These are phyloP conservation scores for Prolemur simus DNA, from an alignment of 2,113 vertebrate species.

Conservation along the genomic window DNA sequence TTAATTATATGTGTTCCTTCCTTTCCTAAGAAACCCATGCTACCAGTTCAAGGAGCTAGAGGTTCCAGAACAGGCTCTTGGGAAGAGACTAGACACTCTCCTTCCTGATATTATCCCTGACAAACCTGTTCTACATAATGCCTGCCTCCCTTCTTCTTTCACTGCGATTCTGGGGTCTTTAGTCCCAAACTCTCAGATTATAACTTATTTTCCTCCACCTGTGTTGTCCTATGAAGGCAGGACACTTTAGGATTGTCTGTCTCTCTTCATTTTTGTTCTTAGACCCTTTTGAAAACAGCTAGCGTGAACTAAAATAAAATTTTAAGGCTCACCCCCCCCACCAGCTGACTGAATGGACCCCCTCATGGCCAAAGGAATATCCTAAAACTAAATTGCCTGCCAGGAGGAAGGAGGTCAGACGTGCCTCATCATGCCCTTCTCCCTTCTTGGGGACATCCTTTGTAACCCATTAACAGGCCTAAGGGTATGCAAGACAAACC, in stretches of 20 bases:
- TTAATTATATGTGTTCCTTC: not conserved
- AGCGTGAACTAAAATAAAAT: no score
- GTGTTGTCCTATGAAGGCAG: not conserved
- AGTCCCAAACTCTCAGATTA: not conserved
- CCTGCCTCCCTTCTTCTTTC: not conserved
- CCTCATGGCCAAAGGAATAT: no score
- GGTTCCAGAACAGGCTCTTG: not conserved
- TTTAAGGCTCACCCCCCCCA: no score
- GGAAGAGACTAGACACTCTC: not conserved
- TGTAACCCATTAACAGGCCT: no score
- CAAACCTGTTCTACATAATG: rapidly evolving
- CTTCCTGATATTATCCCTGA: rapidly evolving
- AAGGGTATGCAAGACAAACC: no score
- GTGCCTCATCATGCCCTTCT: no score
- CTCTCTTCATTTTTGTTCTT: not conserved
- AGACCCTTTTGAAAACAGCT: not conserved
- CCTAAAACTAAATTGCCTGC: no score
- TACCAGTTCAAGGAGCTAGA: not conserved
- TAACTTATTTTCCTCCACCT: not conserved
- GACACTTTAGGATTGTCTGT: no score
- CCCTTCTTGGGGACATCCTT: no score
- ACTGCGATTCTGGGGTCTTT: not conserved
- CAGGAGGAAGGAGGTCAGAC: no score
- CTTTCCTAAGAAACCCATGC: not conserved
- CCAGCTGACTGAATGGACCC: no score